Percentiles rank a stretch among this genome's conserved stretches.
Conservation (phyloP, 2,113 vertebrate genomes). For the Dipodomys ordii region DNA sequence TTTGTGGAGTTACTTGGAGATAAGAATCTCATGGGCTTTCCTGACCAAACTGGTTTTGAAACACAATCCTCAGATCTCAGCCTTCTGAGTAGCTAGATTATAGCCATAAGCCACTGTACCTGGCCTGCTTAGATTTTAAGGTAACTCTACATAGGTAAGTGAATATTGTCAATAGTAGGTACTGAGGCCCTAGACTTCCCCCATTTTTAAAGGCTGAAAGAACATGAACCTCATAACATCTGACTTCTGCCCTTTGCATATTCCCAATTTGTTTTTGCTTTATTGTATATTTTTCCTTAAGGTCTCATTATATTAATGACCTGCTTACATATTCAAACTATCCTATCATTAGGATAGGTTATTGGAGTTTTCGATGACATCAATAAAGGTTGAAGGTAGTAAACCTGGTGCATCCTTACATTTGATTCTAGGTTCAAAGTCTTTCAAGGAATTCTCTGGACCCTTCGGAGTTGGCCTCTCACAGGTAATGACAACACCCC, state of each 20-base stretch:
- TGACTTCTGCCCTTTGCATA: neutral
- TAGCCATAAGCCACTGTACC: too few species aligned
- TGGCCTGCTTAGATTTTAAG: neutral
- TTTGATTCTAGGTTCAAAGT: constrained; percentile 42
- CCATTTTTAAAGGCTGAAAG: neutral
- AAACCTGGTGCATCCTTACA: constrained; percentile 39
- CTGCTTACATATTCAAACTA: neutral
- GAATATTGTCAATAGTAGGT: neutral
- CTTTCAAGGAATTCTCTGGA: constrained; percentile 60
- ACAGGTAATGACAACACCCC: constrained; percentile 58
- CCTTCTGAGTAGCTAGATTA: too few species aligned
- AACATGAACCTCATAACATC: neutral
- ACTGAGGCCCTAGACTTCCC: neutral
- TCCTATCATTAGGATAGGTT: constrained; percentile 34
- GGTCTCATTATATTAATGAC: neutral
- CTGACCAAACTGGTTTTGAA: too few species aligned
- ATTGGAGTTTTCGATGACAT: constrained; percentile 43
- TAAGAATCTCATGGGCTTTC: too few species aligned
- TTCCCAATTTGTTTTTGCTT: neutral
- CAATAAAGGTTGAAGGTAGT: neutral
- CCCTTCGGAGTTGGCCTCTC: constrained; percentile 51
- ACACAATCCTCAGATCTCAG: too few species aligned
- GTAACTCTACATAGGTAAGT: neutral
- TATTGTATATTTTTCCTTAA: neutral
- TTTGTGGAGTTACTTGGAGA: too few species aligned